A percentile compares a stretch with the other conserved stretches of the same genome.
phyloP scores from a whole-genome alignment of 1,140 invertebrate species.

The Hylaeus volcanicus region DNA sequence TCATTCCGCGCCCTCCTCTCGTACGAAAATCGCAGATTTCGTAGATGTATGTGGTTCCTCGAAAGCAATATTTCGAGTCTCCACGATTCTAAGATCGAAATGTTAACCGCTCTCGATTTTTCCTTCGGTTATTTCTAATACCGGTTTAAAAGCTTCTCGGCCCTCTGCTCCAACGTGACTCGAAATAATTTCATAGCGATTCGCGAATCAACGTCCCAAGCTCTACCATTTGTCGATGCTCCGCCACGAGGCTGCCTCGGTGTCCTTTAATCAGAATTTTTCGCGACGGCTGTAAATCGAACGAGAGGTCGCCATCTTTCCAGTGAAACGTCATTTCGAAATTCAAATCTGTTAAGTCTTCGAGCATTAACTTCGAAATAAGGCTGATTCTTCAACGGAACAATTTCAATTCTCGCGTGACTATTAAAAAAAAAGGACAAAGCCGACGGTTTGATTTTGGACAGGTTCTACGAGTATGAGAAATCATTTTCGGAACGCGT shows the following conservation, averaged over 20 bases:
- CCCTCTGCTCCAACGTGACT: slow-evolving; percentile 1
- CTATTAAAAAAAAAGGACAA: background rate
- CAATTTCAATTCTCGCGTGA: background rate
- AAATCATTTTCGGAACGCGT: slow-evolving; percentile 42
- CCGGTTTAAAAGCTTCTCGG: slow-evolving; percentile 15
- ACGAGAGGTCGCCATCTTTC: background rate
- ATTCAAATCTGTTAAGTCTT: background rate
- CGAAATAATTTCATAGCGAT: slow-evolving; percentile 33
- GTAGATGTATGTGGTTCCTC: background rate
- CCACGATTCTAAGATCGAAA: too few species aligned
- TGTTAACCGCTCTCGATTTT: too few species aligned
- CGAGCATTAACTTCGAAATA: background rate
- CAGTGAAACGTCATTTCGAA: background rate
- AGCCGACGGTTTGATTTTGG: background rate
- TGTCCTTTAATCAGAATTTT: slow-evolving; percentile 42
- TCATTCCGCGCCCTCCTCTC: background rate
- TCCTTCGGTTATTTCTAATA: background rate
- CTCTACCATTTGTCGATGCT: slow-evolving; percentile 32
- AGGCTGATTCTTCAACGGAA: background rate
- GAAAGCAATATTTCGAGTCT: too few species aligned
- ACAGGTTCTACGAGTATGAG: slow-evolving; percentile 13
- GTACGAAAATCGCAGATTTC: too few species aligned
- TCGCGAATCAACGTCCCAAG: slow-evolving; percentile 27
- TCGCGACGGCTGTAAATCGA: background rate
- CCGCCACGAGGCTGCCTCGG: slow-evolving; percentile 36